A percentile compares a stretch with the other conserved stretches of the same genome.
These are phyloP conservation scores for Scomber japonicus DNA, from an alignment of 2,113 vertebrate species.

Conservation along the genomic window DNA sequence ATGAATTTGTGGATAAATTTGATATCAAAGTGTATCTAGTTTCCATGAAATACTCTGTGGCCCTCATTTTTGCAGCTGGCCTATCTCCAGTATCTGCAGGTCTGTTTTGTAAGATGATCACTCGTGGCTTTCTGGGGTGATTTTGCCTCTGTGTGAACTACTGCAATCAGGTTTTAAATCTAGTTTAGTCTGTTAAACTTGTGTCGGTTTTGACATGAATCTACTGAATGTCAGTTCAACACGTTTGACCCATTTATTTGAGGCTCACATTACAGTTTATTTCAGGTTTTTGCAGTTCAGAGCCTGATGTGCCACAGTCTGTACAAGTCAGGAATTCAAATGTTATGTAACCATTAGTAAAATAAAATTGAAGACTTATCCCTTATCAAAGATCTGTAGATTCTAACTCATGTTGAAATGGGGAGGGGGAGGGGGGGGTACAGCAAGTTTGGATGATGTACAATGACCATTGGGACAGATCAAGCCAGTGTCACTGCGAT, in stretches of 20 bases:
- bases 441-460: not conserved
- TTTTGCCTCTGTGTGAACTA: not conserved
- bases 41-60: not conserved
- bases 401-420: not conserved
- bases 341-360: not conserved
- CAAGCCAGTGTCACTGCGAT: not conserved
- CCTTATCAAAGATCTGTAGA: not conserved
- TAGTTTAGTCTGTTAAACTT: not conserved
- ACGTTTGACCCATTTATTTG: not conserved
- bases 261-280: not conserved
- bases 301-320: not conserved
- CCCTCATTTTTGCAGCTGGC: not conserved
- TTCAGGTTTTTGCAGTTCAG: not conserved
- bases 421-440: no score
- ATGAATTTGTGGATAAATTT: no score
- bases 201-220: not conserved
- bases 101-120: not conserved
- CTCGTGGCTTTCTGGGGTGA: not conserved
- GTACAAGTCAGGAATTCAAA: not conserved
- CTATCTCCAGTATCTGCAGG: not conserved
- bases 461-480: not conserved
- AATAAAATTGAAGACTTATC: not conserved
- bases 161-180: constrained; percentile 1
- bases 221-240: not conserved
- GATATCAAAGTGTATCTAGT: no score